Base-by-base conservation (phyloP, 2,797 vertebrate genomes). In the Eidolon dupreanum region DNA sequence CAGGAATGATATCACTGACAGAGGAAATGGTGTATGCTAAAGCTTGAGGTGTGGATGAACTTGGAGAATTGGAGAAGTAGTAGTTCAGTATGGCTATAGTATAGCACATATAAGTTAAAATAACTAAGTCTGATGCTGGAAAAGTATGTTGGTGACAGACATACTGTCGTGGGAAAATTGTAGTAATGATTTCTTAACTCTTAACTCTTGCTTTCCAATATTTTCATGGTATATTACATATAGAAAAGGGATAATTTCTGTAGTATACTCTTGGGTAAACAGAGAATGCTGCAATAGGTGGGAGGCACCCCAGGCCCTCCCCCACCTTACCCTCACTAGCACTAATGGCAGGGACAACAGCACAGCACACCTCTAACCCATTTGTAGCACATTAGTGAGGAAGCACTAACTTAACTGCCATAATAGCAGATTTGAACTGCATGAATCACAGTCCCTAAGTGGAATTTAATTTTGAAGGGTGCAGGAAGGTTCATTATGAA, bases 401-500 rank as follows among this genome's bases (percentile, higher is more conserved):
- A 81, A 65, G 26, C 33, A 43, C 78, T 59, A 75, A 68, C 90
- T 68, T 57, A 66, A 53, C 71, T 68, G n/a, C 57, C 10, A 0
- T 61, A 87, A 73, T 46, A 16, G 49, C 46, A 53, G 65, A 49
- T 55, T 68, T 90, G 41, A 46, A 79, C 31, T 22, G 73, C 55
- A 20, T n/a, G 31, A 66, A 36, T 93, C 55, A 36, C 88, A 93
- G 0, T 91, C 20, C n/a, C 68, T 57, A 83, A 53, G 38, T 51
- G 63, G 74, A 92, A 75, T 90, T 89, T 94, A 84, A 90, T 33
- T 65, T 78, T 7, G 77, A 43, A 71, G 16, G 20, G 11, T 84
- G 4, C 20, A 84, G 38, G 61, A 85, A 65, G 46, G 46, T 85
- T 88, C 61, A 22, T 88, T 84, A 88, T 89, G 63, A 92, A 93